Base-by-base conservation (phyloP, 2,888 invertebrate species). In the Sepioteuthis lessoniana region DNA sequence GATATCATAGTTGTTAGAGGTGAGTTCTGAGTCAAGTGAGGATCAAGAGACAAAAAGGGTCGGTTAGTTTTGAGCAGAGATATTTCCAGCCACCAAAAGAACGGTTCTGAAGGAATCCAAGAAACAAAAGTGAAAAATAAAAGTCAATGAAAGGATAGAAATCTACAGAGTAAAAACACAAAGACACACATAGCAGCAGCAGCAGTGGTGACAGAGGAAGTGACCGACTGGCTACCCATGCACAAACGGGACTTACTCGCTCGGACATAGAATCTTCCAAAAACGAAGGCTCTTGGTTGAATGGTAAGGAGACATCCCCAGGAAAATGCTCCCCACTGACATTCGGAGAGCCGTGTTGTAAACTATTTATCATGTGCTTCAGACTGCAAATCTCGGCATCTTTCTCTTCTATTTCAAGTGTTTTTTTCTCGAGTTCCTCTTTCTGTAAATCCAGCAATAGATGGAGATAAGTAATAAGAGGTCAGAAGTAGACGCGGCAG, bases 311-410 rank as follows among this genome's bases (percentile, higher is more conserved):
- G n/a, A 93, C 55, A 37, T 93, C 93, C 50, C 93, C 93, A 47
- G 50, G 38, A 38, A 93, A 93, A 55, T 38, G 37, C 19, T 93
- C 93, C 38, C 50, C 93, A 93, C 38, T 60, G 92, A 47, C 47
- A 28, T 92, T 47, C 13, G 92, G 31, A 46, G 91, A 42, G 19
- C 60, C 16, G 10, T 50, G 47, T 16, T 93, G 93, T 4, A 93
- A 50, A 38, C 55, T 55, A 38, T 93, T 50, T 7, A 93, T 55
- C 93, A 93, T 21, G 7, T n/a, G 50, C n/a, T 95, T 94, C 19
- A 95, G 94, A n/a, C 93, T 90, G 38, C 94, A 90, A 38, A 95
- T 94, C 92, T 95, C 95, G 92, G 95, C 95, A 94, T 96, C 95
- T 94, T 95, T 95, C n/a, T 94, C 93, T 91, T 95, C 94, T 60